These are phyloP conservation scores for Atta texana DNA, from an alignment of 1,140 invertebrate species.

Conservation along the genomic window DNA sequence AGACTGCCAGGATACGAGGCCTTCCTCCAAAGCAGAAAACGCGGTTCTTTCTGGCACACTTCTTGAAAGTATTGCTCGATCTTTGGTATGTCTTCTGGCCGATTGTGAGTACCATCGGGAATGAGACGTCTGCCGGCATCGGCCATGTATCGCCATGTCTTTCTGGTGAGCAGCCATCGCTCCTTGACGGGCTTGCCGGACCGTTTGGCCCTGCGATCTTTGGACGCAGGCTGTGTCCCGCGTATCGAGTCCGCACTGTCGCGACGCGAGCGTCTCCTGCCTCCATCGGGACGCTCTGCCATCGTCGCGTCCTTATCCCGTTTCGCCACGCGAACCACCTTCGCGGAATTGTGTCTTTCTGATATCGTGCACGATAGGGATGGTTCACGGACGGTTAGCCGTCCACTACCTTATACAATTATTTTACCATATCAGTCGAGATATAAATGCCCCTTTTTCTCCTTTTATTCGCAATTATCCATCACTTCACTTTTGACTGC, in stretches of 20 bases:
- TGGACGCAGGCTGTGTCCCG: constrained; percentile 77
- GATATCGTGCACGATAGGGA: constrained; percentile 26
- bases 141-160: constrained; percentile 96
- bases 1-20: constrained; percentile 91
- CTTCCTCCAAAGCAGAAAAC: constrained; percentile 93
- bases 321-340: constrained; percentile 84
- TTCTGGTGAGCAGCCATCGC: constrained; percentile 94
- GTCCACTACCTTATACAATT: not conserved
- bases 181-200: constrained; percentile 88
- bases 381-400: constrained; percentile 25
- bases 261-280: constrained; percentile 70
- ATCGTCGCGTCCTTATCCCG: constrained; percentile 82
- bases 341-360: constrained; percentile 71
- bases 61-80: constrained; percentile 95
- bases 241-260: constrained; percentile 68
- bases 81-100: constrained; percentile 91
- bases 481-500: not conserved
- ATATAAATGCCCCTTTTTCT: not conserved
- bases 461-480: not conserved
- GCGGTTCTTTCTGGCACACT: constrained; percentile 91
- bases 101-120: constrained; percentile 91
- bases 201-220: constrained; percentile 81
- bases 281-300: constrained; percentile 82
- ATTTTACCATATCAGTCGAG: constrained; percentile 35
- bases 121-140: constrained; percentile 94